Evolutionary conservation across 2,888 invertebrate species (phyloP).

Genomic region (Dryadula phaetusa): DNA sequence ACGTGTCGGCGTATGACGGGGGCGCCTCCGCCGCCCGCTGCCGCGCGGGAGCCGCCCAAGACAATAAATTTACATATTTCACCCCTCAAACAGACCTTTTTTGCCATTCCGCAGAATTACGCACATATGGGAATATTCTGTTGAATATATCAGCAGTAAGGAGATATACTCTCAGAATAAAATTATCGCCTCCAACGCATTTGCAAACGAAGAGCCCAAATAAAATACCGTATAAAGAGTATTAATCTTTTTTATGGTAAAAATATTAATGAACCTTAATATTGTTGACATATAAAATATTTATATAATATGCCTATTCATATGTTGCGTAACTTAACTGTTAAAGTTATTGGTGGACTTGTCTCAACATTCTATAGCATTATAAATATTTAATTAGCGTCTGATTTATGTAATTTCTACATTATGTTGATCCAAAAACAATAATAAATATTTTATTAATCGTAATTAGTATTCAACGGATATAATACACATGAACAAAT

Average conservation of each 20-base stretch:
- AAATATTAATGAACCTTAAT: slow-evolving; percentile 24
- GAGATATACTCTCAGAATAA: slow-evolving; percentile 83
- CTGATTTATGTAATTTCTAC: not conserved
- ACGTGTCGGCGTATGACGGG: slow-evolving; percentile 84
- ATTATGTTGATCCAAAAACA: not conserved
- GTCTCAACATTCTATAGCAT: not conserved
- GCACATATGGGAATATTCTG: slow-evolving; percentile 85
- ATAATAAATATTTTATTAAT: slow-evolving; percentile 19
- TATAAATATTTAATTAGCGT: slow-evolving; percentile 13
- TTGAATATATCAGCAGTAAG: slow-evolving; percentile 84
- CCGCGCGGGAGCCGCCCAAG: slow-evolving; percentile 80
- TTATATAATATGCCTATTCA: not conserved
- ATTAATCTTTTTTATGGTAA: slow-evolving; percentile 31
- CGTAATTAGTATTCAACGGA: slow-evolving; percentile 41
- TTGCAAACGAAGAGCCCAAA: slow-evolving; percentile 70
- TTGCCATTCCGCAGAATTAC: slow-evolving; percentile 84
- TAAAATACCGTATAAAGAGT: slow-evolving; percentile 32
- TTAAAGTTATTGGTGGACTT: slow-evolving; percentile 8
- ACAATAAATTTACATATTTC: slow-evolving; percentile 85
- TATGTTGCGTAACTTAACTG: not conserved
- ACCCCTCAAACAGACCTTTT: slow-evolving; percentile 85
- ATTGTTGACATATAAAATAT: not conserved
- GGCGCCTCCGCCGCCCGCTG: slow-evolving; percentile 67
- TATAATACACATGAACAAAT: slow-evolving; percentile 62
- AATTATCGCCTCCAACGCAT: slow-evolving; percentile 81